Percentiles rank a stretch among this genome's conserved stretches.
These are phyloP conservation scores for Pachyramphus minor DNA, from an alignment of 2,113 vertebrate genomes.

Conservation along the genomic window DNA sequence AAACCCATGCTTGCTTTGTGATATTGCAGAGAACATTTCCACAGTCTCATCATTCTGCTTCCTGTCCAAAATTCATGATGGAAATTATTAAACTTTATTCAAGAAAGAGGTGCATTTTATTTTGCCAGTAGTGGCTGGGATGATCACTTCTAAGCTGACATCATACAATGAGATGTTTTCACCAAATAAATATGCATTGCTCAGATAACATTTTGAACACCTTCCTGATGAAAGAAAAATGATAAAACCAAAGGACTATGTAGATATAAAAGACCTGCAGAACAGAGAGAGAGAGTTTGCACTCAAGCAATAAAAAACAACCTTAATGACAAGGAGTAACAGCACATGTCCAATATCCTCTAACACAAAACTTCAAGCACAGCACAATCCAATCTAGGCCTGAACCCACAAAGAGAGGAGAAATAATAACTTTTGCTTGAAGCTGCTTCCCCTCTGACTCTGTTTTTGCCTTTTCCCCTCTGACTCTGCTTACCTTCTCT, in stretches of 20 bases:
- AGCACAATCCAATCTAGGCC: not conserved
- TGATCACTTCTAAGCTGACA: not conserved
- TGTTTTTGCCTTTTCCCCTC: not conserved
- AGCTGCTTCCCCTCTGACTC: not conserved
- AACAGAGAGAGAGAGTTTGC: not conserved
- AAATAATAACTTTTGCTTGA: not conserved
- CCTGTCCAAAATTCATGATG: not conserved
- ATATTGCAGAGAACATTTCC: not conserved
- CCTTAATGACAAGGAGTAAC: not conserved
- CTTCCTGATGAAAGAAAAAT: not conserved
- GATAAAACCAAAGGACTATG: not conserved
- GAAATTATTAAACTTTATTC: not conserved
- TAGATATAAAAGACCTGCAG: not conserved
- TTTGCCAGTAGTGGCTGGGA: not conserved
- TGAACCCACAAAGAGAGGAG: not conserved
- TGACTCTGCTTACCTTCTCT: not conserved
- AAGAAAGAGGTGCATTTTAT: not conserved
- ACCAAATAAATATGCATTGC: not conserved
- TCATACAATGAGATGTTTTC: not conserved
- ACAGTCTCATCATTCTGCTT: not conserved
- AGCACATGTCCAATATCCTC: not conserved
- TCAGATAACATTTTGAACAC: not conserved
- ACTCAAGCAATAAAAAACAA: not conserved
- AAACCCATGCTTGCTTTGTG: not conserved
- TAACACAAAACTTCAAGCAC: slow-evolving; percentile 9